Evolutionary conservation across 2,797 vertebrate species (phyloP).

Genomic region (Falco peregrinus): DNA sequence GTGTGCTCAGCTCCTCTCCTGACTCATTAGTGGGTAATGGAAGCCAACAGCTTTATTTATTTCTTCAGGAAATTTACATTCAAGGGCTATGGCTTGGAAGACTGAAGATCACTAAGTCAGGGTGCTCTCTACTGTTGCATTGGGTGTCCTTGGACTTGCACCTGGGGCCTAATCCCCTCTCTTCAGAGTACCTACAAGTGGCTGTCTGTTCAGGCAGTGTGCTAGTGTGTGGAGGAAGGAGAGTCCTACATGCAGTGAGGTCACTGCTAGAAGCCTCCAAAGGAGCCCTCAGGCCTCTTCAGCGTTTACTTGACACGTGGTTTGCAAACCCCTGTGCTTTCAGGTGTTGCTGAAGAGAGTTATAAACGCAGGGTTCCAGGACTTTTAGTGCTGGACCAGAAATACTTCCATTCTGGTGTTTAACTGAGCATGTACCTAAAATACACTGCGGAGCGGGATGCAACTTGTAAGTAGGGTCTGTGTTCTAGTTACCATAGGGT

Average conservation of each 20-base stretch:
- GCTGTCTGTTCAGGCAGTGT: neutral
- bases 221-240: neutral
- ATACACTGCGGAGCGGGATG: neutral
- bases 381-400: neutral
- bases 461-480: neutral
- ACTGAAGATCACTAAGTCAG: neutral
- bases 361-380: neutral
- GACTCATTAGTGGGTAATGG: fast-evolving
- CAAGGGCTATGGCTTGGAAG: neutral
- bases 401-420: neutral
- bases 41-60: neutral
- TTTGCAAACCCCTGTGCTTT: neutral
- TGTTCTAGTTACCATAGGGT: fast-evolving
- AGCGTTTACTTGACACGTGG: neutral
- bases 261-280: neutral
- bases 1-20: neutral
- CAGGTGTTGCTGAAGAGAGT: neutral
- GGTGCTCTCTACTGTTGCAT: fast-evolving
- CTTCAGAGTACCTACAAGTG: neutral
- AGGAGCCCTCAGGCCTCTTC: neutral
- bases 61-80: neutral
- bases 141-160: neutral
- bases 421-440: neutral
- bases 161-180: neutral
- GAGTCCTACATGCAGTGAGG: neutral